A percentile compares a stretch with the other conserved stretches of the same genome.
Conservation (phyloP, 2,888 invertebrate species). For the Caenorhabditis zanzibari region DNA sequence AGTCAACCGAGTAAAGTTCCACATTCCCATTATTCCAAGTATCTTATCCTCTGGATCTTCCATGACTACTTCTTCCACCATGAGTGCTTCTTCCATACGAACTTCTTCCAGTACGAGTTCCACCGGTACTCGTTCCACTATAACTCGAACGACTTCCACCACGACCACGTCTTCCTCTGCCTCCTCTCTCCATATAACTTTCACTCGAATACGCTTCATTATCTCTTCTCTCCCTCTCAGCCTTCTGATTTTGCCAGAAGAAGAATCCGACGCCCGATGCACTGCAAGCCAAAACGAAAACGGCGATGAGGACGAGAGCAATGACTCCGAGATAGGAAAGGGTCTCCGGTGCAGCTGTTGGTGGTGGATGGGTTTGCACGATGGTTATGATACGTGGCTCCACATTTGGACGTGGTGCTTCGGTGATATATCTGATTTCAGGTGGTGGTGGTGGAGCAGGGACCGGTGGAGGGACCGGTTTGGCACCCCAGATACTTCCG, state of each 20-base stretch:
- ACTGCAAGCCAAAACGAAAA: background rate
- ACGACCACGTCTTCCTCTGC: background rate
- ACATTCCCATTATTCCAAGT: background rate
- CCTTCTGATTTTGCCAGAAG: conserved; percentile 18
- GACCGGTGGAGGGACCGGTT: conserved; percentile 1
- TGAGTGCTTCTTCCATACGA: background rate
- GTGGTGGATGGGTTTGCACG: background rate
- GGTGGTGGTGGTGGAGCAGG: background rate
- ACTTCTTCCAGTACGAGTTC: conserved; percentile 6
- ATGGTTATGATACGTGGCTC: too few species aligned
- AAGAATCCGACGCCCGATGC: conserved; percentile 21
- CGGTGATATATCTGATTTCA: background rate
- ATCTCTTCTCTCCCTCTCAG: conserved; percentile 1
- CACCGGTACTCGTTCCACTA: background rate
- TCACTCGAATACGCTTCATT: background rate
- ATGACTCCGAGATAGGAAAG: conserved; percentile 15
- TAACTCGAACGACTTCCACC: conserved; percentile 22
- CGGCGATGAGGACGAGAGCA: background rate
- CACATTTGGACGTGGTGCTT: too few species aligned
- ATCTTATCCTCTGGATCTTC: background rate
- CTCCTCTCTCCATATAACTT: conserved; percentile 14
- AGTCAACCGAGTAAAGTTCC: background rate
- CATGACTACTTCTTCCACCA: background rate
- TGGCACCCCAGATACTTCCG: background rate
- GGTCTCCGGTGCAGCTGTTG: conserved; percentile 4